Conservation (phyloP, 2,113 vertebrate species). For the Ptilonorhynchus violaceus region DNA sequence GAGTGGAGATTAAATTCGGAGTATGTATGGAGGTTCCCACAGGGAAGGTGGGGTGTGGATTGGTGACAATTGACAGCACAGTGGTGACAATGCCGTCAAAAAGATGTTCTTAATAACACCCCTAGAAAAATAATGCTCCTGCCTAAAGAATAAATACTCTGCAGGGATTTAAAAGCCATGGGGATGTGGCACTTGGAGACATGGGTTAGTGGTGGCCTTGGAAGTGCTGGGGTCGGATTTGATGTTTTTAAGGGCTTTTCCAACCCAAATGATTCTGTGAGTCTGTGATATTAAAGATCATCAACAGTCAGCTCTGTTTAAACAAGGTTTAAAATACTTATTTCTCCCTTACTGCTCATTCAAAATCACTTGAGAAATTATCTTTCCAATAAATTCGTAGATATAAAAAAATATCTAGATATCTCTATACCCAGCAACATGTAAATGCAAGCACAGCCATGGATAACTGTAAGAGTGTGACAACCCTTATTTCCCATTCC, state of each 20-base stretch:
- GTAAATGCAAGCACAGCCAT: neutral
- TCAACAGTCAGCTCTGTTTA: neutral
- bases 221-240: neutral
- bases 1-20: neutral
- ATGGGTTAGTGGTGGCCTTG: neutral
- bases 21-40: rapidly evolving
- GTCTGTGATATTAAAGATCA: neutral
- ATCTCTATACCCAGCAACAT: neutral
- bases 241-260: neutral
- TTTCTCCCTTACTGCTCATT: neutral
- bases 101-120: neutral
- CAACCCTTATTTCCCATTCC: neutral
- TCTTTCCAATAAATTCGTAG: neutral
- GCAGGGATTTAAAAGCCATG: neutral
- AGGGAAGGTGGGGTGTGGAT: neutral
- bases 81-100: neutral
- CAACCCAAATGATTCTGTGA: neutral
- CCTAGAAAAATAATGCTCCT: neutral
- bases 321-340: neutral
- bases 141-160: neutral
- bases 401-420: neutral
- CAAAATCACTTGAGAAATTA: neutral
- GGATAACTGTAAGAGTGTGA: neutral
- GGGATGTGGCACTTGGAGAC: neutral
- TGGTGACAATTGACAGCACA: neutral